These are phyloP conservation scores for Coelopa pilipes DNA, from an alignment of 2,888 invertebrate genomes.

Conservation along the genomic window DNA sequence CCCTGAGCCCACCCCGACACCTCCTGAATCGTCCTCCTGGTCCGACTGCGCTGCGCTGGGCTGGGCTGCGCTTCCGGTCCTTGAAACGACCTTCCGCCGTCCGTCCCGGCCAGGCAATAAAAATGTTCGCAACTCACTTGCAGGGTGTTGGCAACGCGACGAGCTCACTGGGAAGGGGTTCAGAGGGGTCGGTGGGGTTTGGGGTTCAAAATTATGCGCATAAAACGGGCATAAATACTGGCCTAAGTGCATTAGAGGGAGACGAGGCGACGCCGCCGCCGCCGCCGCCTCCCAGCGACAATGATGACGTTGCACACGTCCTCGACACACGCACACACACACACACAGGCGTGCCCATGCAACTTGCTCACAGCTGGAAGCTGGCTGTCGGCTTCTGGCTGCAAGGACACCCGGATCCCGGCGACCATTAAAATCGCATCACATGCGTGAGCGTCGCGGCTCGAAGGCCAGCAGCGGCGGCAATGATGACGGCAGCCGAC, in stretches of 20 bases:
- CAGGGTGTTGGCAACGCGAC: slow-evolving; percentile 29
- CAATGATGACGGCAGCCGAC: not conserved
- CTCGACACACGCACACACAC: slow-evolving; percentile 8
- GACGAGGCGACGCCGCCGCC: not conserved
- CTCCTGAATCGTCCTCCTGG: not conserved
- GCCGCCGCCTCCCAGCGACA: not conserved
- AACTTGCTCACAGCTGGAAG: not conserved
- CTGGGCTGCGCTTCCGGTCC: no score
- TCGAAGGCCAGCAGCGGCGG: not conserved
- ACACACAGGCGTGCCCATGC: not conserved
- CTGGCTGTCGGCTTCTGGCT: no score
- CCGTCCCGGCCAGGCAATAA: not conserved
- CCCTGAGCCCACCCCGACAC: no score
- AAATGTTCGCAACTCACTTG: slow-evolving; percentile 30
- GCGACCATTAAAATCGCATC: slow-evolving; percentile 35
- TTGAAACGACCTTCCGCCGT: no score
- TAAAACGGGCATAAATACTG: slow-evolving; percentile 38
- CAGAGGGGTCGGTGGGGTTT: no score
- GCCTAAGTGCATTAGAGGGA: slow-evolving; percentile 34
- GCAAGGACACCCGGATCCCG: not conserved
- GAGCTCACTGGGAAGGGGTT: not conserved
- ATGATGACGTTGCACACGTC: slow-evolving; percentile 11
- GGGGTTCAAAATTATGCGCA: slow-evolving; percentile 31
- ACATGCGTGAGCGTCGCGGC: slow-evolving; percentile 28
- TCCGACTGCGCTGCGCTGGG: slow-evolving; percentile 9